Conservation (phyloP, 2,888 invertebrate species). For the Hirtodrosophila confusa region DNA sequence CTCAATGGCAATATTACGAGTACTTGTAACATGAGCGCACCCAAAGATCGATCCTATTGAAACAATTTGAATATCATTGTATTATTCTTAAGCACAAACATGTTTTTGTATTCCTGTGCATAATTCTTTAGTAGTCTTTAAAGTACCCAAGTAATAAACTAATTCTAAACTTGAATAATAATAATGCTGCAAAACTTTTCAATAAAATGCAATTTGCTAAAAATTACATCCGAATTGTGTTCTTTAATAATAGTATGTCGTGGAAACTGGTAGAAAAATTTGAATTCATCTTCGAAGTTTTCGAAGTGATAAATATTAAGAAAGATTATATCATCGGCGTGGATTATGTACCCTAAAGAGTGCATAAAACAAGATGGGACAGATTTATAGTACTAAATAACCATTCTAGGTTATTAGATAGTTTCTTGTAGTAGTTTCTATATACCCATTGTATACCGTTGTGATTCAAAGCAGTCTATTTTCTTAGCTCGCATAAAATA, state of each 20-base stretch:
- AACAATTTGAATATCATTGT: conserved; percentile 39
- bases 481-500: not conserved
- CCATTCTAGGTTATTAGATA: no score
- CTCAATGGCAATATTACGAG: conserved; percentile 54
- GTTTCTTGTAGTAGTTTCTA: no score
- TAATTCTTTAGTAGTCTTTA: conserved; percentile 62
- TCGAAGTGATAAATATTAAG: no score
- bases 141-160: conserved; percentile 57
- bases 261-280: not conserved
- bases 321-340: no score
- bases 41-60: conserved; percentile 54
- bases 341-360: no score
- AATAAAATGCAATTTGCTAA: conserved; percentile 48
- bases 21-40: conserved; percentile 33
- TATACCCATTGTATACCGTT: no score
- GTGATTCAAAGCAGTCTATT: no score
- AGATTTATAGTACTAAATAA: no score
- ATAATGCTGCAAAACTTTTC: conserved; percentile 50
- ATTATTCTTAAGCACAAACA: conserved; percentile 42
- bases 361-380: no score
- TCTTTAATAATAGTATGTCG: not conserved
- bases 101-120: conserved; percentile 63
- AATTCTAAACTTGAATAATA: conserved; percentile 40
- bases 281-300: no score
- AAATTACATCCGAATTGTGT: not conserved